phyloP scores from a whole-genome alignment of 2,113 vertebrate genomes.

The Rana temporaria region DNA sequence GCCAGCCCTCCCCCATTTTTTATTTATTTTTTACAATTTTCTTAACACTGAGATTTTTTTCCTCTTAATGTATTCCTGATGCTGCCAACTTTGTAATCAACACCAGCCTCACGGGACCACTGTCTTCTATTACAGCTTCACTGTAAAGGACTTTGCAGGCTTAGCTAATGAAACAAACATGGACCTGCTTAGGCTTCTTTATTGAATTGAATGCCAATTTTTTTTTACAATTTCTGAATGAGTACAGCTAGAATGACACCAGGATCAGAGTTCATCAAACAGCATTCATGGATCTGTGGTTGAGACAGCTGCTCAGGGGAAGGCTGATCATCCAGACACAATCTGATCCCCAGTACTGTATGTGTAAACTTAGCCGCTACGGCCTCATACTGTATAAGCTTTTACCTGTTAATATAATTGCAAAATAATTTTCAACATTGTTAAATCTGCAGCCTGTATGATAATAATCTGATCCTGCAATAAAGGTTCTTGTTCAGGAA shows the following conservation, averaged over 20 bases:
- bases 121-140: constrained; percentile 60
- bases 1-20: constrained; percentile 64
- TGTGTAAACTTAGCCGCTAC: no score
- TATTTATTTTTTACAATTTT: constrained; percentile 64
- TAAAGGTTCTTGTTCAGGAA: no score
- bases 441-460: no score
- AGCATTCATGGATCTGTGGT: no score
- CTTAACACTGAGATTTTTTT: constrained; percentile 64
- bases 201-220: not conserved
- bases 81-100: constrained; percentile 69
- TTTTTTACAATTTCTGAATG: no score
- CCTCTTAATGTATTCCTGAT: constrained; percentile 63
- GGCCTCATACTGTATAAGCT: no score
- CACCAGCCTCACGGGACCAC: constrained; percentile 58
- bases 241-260: fast-evolving
- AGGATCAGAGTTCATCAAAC: fast-evolving
- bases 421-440: no score
- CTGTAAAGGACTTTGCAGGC: constrained; percentile 41
- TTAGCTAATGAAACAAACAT: constrained; percentile 49
- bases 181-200: not conserved
- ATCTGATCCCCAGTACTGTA: no score
- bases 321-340: no score
- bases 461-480: no score
- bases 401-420: no score
- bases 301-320: no score